Evolutionary conservation across 2,797 vertebrate species (phyloP).

Genomic region (Hozukius guyotensis): DNA sequence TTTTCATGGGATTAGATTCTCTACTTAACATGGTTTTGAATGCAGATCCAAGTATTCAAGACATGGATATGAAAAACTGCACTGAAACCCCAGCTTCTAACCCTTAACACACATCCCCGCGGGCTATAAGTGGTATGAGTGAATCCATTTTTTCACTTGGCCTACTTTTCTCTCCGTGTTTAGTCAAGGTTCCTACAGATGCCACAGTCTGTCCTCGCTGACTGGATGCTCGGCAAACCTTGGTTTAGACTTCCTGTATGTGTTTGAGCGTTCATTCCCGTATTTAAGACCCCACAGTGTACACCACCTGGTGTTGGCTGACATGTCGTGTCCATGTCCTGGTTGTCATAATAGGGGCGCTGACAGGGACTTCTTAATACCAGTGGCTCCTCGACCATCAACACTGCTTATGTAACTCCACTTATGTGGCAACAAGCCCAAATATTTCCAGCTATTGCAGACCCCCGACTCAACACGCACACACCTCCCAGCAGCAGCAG

Average conservation of each 20-base stretch:
- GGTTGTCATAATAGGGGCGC: conserved; percentile 72
- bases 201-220: conserved; percentile 20
- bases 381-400: conserved; percentile 61
- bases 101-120: conserved; percentile 1
- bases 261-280: conserved; percentile 1
- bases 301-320: conserved; percentile 29
- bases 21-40: background rate
- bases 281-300: background rate
- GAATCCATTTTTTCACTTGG: conserved; percentile 25
- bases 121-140: conserved; percentile 22
- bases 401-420: conserved; percentile 75
- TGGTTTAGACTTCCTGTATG: background rate
- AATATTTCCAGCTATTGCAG: conserved; percentile 54
- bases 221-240: background rate
- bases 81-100: background rate
- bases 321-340: conserved; percentile 31
- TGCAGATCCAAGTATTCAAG: background rate
- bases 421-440: conserved; percentile 63
- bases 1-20: background rate
- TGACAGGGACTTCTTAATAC: conserved; percentile 65
- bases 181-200: conserved; percentile 4
- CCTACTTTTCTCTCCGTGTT: conserved; percentile 44
- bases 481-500: conserved; percentile 14
- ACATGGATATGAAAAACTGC: background rate
- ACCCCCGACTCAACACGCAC: conserved; percentile 44